A percentile compares a stretch with the other conserved stretches of the same genome.
Conservation (phyloP, 2,888 invertebrate genomes). For the Tetropium fuscum region DNA sequence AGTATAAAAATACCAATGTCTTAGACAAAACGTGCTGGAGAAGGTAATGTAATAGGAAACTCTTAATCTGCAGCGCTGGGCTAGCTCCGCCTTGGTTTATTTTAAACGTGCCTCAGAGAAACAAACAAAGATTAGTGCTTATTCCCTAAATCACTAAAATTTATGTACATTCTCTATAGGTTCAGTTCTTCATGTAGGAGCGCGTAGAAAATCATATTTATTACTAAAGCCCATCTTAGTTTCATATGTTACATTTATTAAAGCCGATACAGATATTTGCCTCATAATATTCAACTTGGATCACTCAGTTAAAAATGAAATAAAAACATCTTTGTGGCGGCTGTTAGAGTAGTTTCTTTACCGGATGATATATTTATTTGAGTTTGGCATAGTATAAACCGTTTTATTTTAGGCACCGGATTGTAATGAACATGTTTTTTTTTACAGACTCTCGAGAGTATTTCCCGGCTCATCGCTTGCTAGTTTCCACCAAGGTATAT, state of each 20-base stretch:
- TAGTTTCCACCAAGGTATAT: constrained; percentile 80
- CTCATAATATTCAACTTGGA: constrained; percentile 1
- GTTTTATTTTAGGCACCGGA: constrained; percentile 36
- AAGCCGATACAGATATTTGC: not conserved
- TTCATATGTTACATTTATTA: not conserved
- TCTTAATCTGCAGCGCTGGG: constrained; percentile 23
- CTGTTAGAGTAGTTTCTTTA: constrained; percentile 27
- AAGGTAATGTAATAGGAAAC: constrained; percentile 38
- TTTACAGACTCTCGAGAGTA: constrained; percentile 83
- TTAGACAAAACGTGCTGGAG: constrained; percentile 35
- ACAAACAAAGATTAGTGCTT: constrained; percentile 45
- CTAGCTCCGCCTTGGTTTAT: constrained; percentile 40
- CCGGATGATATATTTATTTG: constrained; percentile 55
- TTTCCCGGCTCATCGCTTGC: constrained; percentile 84
- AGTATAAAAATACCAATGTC: constrained; percentile 41
- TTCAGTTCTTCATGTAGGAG: constrained; percentile 23
- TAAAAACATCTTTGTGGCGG: constrained; percentile 7
- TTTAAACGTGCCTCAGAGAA: constrained; percentile 47
- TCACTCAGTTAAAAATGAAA: constrained; percentile 10
- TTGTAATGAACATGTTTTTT: constrained; percentile 55
- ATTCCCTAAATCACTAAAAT: constrained; percentile 39
- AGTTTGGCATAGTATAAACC: constrained; percentile 43
- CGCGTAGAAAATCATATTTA: constrained; percentile 33
- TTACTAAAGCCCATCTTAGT: not conserved
- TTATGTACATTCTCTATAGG: constrained; percentile 42